Base-by-base conservation (phyloP, 2,797 vertebrate genomes). In the Hozukius guyotensis region DNA sequence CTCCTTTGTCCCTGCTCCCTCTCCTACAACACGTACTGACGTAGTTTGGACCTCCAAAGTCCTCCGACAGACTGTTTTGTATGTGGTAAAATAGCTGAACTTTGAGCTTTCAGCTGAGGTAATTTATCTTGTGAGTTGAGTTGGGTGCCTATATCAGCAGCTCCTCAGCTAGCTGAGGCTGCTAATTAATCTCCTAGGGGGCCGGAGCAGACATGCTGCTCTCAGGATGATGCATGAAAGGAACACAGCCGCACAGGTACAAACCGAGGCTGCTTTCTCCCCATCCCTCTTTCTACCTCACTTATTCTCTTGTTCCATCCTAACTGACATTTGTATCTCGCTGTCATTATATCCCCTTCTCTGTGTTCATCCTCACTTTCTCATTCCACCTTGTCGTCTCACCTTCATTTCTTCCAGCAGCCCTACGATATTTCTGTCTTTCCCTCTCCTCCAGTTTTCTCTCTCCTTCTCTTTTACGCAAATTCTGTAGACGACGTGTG, bases 161-260 rank as follows among this genome's bases (percentile, higher is more conserved):
- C 84, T 88, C 80, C 77, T 88, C 71, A 29, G 6, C 81, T 69
- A 72, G 82, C 80, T 78, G 81, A 88, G 82, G 78, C 67, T 36
- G 63, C 87, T 92, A 93, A 93, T 94, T 89, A 92, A 91, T 93
- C 85, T 94, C 90, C 78, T 66, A 9, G 63, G 90, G 84, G 88
- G 62, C 73, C 18, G 1, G n/a, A 65, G 75, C 74, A 75, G 89
- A 90, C 93, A 79, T 27, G 65, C 82, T 31, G 85, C 75, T 86
- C 85, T 82, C 73, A 77, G 85, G 87, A 87, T 91, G 91, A 93
- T 92, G 88, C 88, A 93, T 93, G 80, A 84, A 82, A 52, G 67
- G 61, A 86, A 66, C 86, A 68, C 84, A 67, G 73, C 42, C 61
- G 82, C 79, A 72, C 77, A 79, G 78, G 84, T 87, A 82, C 69